These are phyloP conservation scores for Spizaetus ornatus DNA, from an alignment of 2,113 vertebrate genomes.

Conservation along the genomic window DNA sequence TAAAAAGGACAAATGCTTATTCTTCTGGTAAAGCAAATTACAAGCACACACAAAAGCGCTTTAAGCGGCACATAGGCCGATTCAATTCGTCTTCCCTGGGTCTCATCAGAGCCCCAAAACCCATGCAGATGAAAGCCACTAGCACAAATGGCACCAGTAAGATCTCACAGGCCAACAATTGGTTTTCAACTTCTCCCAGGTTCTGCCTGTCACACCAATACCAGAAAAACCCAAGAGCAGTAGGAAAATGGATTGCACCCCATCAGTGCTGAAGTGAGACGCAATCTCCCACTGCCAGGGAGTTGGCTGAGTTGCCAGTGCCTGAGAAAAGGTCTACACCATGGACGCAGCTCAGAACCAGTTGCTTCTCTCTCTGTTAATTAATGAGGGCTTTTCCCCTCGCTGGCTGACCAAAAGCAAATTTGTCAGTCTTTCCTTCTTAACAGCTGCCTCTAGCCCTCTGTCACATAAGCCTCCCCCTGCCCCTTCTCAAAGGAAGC, in stretches of 20 bases:
- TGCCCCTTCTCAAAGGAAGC: not conserved
- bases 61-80: not conserved
- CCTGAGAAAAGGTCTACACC: not conserved
- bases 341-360: accelerated
- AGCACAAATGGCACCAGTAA: not conserved
- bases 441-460: accelerated
- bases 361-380: not conserved
- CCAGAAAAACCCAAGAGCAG: not conserved
- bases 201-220: not conserved
- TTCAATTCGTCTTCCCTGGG: accelerated
- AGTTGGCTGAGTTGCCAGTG: not conserved
- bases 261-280: not conserved
- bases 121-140: not conserved
- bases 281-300: not conserved
- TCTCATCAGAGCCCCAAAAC: not conserved
- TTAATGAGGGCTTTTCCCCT: not conserved
- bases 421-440: not conserved
- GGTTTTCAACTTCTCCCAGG: not conserved
- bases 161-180: not conserved
- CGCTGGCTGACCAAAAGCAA: not conserved
- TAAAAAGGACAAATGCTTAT: not conserved
- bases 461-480: not conserved
- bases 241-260: accelerated
- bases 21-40: not conserved
- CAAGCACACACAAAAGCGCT: not conserved